A percentile compares a stretch with the other conserved stretches of the same genome.
These are phyloP conservation scores for Natator depressus DNA, from an alignment of 2,113 vertebrate species.

Conservation along the genomic window DNA sequence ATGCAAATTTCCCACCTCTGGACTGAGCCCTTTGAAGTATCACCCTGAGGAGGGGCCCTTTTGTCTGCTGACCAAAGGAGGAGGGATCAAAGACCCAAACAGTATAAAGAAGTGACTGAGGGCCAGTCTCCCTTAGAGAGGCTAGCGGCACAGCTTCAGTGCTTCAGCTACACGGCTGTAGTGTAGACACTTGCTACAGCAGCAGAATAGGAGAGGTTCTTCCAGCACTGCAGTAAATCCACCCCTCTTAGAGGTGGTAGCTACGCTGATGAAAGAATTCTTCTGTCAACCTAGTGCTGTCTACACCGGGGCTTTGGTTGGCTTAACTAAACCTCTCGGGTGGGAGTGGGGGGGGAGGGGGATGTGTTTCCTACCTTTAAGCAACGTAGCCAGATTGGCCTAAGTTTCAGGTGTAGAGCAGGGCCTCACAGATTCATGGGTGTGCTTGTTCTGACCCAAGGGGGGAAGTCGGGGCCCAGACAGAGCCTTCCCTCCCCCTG, in stretches of 20 bases:
- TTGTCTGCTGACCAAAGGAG: neutral
- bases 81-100: neutral
- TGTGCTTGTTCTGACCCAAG: neutral
- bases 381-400: neutral
- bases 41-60: neutral
- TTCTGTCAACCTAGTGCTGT: neutral
- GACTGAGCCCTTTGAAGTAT: neutral
- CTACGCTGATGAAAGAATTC: too few relatives aligned
- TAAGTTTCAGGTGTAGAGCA: neutral
- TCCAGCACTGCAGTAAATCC: neutral
- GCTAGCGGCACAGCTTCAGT: neutral
- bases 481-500: too few relatives aligned
- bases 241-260: neutral
- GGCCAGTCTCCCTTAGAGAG: neutral
- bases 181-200: neutral
- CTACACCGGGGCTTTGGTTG: too few relatives aligned
- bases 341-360: too few relatives aligned
- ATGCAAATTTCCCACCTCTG: neutral
- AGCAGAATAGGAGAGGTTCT: neutral
- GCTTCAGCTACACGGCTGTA: too few relatives aligned
- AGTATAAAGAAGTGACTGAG: neutral
- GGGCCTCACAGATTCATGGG: neutral
- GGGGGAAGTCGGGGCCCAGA: too few relatives aligned
- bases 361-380: neutral
- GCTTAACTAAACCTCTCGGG: neutral